Evolutionary conservation across 2,113 vertebrate genomes (phyloP).

Genomic region (Zosterops hypoxanthus): DNA sequence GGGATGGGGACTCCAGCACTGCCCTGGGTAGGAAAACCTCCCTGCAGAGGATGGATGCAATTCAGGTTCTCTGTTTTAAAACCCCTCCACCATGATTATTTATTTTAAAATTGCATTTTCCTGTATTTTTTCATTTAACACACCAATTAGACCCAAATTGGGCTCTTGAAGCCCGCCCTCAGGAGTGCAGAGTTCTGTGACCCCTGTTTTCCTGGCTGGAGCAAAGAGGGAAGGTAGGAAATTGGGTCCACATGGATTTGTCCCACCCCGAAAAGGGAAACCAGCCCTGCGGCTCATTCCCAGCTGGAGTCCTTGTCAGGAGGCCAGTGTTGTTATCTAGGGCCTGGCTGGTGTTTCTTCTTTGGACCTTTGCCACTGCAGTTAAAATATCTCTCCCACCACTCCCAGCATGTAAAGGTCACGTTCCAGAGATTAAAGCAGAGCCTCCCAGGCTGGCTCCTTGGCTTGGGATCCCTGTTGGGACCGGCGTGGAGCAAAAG

Average conservation of each 20-base stretch:
- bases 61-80: neutral
- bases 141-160: neutral
- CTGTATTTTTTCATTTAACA: neutral
- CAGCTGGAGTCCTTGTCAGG: neutral
- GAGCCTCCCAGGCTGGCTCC: neutral
- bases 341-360: constrained; percentile 14
- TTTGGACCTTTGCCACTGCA: neutral
- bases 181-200: neutral
- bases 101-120: neutral
- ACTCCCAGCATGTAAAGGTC: constrained; percentile 47
- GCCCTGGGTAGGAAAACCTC: neutral
- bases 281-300: neutral
- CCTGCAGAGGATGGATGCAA: neutral
- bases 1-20: neutral
- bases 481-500: fast-evolving
- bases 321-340: constrained; percentile 42
- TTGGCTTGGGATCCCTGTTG: neutral
- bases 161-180: neutral
- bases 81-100: neutral
- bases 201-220: neutral
- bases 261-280: neutral
- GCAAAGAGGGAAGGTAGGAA: neutral
- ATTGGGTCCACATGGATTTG: neutral
- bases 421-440: neutral
- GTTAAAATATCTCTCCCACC: constrained; percentile 44